These are phyloP conservation scores for Leucopsar rothschildi DNA, from an alignment of 2,113 vertebrate genomes.

Conservation along the genomic window DNA sequence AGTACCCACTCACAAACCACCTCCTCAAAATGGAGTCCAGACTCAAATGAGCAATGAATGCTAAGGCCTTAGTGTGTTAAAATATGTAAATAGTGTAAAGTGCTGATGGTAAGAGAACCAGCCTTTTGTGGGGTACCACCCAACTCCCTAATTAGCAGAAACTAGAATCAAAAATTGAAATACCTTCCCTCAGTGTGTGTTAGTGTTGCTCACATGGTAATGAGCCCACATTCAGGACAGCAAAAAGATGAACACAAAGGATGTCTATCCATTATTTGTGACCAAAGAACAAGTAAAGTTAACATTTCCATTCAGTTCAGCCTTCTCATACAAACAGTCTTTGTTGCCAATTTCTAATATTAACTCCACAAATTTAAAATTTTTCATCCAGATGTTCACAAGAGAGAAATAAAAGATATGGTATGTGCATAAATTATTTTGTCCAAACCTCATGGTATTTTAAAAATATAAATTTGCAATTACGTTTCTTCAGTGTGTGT, in stretches of 20 bases:
- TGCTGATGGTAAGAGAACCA: background rate
- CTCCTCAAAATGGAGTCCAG: background rate
- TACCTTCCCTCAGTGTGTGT: background rate
- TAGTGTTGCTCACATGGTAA: background rate
- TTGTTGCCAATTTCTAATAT: background rate
- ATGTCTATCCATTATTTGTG: background rate
- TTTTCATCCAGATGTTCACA: background rate
- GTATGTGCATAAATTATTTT: background rate
- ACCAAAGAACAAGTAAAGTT: background rate
- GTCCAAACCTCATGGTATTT: background rate
- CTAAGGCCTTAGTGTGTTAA: background rate
- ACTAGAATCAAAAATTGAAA: background rate
- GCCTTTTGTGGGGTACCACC: background rate
- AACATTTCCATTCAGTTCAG: background rate
- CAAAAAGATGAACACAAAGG: background rate
- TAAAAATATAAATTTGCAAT: background rate
- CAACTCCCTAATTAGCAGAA: background rate
- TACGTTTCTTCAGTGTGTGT: background rate
- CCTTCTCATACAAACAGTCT: background rate
- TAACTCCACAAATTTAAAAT: background rate
- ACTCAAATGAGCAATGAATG: background rate
- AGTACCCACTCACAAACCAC: background rate
- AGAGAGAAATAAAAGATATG: background rate
- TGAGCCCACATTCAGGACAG: fast-evolving
- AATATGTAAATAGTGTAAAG: background rate